A percentile compares a stretch with the other conserved stretches of the same genome.
These are phyloP conservation scores for Drosophila antonietae DNA, from an alignment of 2,888 invertebrate genomes.

Conservation along the genomic window DNA sequence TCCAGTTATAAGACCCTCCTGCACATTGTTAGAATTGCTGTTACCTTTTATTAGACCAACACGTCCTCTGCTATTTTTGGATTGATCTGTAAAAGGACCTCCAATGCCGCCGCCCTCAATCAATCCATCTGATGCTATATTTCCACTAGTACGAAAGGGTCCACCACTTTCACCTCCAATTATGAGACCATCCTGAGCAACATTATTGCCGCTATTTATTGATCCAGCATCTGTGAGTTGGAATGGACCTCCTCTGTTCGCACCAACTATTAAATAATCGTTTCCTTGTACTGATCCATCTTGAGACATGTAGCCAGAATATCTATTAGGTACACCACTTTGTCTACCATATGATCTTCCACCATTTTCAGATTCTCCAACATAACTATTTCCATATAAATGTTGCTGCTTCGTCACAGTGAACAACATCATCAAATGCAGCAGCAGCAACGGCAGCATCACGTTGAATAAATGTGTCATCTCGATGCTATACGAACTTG, in stretches of 20 bases:
- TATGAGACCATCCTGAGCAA: background rate
- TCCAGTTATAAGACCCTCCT: background rate
- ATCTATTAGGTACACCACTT: background rate
- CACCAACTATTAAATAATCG: background rate
- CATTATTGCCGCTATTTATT: background rate
- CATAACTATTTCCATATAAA: conserved; percentile 1
- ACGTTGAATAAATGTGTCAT: conserved; percentile 30
- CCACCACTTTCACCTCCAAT: background rate
- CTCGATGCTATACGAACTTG: conserved; percentile 24
- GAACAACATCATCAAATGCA: conserved; percentile 34
- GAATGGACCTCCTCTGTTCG: conserved; percentile 9
- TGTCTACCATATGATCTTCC: conserved; percentile 14
- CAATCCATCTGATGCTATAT: background rate
- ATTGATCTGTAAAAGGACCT: background rate
- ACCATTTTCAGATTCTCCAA: background rate
- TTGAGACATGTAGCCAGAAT: background rate
- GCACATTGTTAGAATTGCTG: background rate
- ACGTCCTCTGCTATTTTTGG: conserved; percentile 5
- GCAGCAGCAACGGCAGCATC: conserved; percentile 45
- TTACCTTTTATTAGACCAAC: background rate
- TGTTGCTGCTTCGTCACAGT: conserved; percentile 12
- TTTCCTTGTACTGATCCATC: background rate
- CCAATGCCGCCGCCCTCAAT: background rate
- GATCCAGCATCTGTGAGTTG: background rate
- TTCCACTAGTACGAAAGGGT: background rate